Percentiles rank a stretch among this genome's conserved stretches.
These are phyloP conservation scores for Ornithoptera priamus DNA, from an alignment of 2,888 invertebrate species.

Conservation along the genomic window DNA sequence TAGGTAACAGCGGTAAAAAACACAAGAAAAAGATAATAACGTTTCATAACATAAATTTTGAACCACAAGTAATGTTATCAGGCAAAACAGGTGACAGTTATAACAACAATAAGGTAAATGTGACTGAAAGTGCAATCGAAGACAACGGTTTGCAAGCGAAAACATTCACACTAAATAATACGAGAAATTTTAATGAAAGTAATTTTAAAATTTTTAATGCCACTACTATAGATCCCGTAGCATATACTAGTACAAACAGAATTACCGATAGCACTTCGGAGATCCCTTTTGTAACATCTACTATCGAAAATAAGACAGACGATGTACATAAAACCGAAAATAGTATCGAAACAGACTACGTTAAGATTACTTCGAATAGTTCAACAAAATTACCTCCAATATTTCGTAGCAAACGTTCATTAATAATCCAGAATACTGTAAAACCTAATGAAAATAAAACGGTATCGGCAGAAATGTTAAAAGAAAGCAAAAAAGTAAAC, in stretches of 20 bases:
- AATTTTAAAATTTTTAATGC: conserved; percentile 28
- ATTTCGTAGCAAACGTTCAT: conserved; percentile 48
- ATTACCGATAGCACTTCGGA: conserved; percentile 40
- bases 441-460: conserved; percentile 24
- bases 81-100: conserved; percentile 39
- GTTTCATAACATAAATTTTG: conserved; percentile 57
- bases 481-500: conserved; percentile 21
- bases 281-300: conserved; percentile 49
- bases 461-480: conserved; percentile 14
- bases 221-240: conserved; percentile 37
- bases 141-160: conserved; percentile 26
- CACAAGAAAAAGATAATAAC: conserved; percentile 61
- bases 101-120: conserved; percentile 35
- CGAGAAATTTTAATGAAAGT: conserved; percentile 32
- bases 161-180: conserved; percentile 30
- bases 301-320: conserved; percentile 40
- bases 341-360: conserved; percentile 60
- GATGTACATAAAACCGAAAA: conserved; percentile 47
- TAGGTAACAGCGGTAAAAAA: conserved; percentile 55
- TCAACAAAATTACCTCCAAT: conserved; percentile 41
- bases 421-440: neutral
- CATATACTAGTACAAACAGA: conserved; percentile 41
- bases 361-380: conserved; percentile 34
- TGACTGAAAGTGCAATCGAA: conserved; percentile 25
- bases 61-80: conserved; percentile 44